Percentiles rank a stretch among this genome's conserved stretches.
Evolutionary conservation across 2,113 vertebrate species (phyloP).

Genomic region (Grallaria varia): DNA sequence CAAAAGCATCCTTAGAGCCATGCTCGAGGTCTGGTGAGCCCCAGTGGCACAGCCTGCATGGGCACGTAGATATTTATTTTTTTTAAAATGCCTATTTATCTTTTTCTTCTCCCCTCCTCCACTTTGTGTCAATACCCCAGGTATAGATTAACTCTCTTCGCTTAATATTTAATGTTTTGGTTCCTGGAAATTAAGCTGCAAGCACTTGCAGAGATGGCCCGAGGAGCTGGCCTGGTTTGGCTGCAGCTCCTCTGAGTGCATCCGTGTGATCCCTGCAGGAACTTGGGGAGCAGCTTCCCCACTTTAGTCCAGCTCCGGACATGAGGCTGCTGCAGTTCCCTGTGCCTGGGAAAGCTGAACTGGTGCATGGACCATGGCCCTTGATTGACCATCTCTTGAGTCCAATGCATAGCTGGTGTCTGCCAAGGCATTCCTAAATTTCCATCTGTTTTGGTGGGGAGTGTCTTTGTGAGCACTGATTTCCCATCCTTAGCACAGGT

Average conservation of each 20-base stretch:
- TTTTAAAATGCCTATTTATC: neutral
- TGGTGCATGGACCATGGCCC: neutral
- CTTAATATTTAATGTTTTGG: slow-evolving; percentile 50
- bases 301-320: neutral
- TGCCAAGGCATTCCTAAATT: neutral
- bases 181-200: neutral
- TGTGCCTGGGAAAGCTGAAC: accelerated
- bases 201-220: neutral
- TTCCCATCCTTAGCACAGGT: neutral
- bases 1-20: accelerated
- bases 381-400: accelerated
- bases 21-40: accelerated
- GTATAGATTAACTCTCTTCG: slow-evolving; percentile 49
- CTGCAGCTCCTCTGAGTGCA: neutral
- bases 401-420: neutral
- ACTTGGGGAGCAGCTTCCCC: neutral
- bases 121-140: neutral
- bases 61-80: neutral
- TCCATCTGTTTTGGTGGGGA: neutral
- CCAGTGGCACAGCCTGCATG: neutral
- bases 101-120: neutral
- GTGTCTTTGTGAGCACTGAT: neutral
- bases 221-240: neutral
- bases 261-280: neutral
- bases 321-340: neutral